Percentiles rank a stretch among this genome's conserved stretches.
Conservation (phyloP, 1,140 invertebrate genomes). For the Conopomorpha cramerella region DNA sequence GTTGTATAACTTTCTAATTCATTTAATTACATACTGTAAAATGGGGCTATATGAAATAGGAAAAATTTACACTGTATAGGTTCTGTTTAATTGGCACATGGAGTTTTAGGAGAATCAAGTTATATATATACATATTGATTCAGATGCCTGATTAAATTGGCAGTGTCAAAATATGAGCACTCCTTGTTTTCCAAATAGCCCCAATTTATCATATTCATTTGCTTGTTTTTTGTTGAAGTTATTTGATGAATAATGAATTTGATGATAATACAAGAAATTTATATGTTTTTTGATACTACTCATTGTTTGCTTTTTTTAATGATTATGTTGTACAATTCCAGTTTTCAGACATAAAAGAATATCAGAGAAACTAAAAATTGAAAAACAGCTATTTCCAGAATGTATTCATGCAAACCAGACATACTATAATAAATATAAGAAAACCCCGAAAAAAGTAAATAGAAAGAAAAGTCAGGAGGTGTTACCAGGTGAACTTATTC, state of each 20-base stretch:
- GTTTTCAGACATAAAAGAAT: conserved; percentile 28
- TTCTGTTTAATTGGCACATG: too few species aligned
- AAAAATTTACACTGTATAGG: too few species aligned
- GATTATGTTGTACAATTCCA: too few species aligned
- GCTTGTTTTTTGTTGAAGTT: not conserved
- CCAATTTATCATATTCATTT: not conserved
- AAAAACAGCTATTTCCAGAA: conserved; percentile 42
- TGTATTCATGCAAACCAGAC: conserved; percentile 40
- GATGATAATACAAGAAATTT: too few species aligned
- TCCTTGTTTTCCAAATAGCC: not conserved
- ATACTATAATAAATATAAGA: conserved; percentile 39
- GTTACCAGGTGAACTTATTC: conserved; percentile 22
- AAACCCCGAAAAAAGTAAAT: conserved; percentile 13
- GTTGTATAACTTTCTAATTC: not conserved
- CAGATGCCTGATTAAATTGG: too few species aligned
- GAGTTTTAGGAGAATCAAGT: too few species aligned
- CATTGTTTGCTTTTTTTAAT: conserved; percentile 9
- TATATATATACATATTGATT: too few species aligned
- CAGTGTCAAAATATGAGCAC: too few species aligned
- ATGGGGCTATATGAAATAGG: too few species aligned
- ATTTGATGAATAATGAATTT: too few species aligned
- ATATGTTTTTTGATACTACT: not conserved
- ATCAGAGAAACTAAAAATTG: conserved; percentile 31
- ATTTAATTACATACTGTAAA: too few species aligned
- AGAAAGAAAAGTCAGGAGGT: conserved; percentile 15